Conservation (phyloP, 2,797 vertebrate genomes). For the Prionace glauca region DNA sequence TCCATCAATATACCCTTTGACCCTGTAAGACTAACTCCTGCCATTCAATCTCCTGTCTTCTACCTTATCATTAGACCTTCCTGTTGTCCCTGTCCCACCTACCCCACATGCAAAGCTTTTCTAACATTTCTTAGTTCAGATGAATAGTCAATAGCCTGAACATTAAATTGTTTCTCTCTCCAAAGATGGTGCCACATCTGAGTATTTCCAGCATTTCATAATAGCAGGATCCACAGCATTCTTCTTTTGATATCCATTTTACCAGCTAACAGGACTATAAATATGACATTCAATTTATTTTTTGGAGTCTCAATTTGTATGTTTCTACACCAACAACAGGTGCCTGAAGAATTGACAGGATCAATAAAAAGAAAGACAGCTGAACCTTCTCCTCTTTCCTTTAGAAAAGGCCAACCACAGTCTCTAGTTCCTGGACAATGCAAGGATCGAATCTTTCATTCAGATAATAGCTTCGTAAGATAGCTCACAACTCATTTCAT, state of each 20-base stretch:
- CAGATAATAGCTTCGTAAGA: not conserved
- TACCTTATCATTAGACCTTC: no score
- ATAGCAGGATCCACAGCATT: not conserved
- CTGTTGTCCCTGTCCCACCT: no score
- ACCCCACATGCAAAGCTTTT: no score
- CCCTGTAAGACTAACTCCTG: no score
- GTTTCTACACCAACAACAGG: not conserved
- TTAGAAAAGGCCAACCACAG: not conserved
- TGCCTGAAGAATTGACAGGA: not conserved
- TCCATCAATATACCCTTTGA: no score
- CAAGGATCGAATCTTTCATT: not conserved
- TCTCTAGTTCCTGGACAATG: not conserved
- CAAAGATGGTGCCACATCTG: not conserved
- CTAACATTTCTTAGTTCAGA: no score
- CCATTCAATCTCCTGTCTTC: no score
- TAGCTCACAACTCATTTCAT: not conserved
- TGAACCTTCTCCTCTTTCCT: not conserved
- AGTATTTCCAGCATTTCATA: not conserved
- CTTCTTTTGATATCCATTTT: not conserved
- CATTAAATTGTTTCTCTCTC: not conserved
- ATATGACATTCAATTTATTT: not conserved
- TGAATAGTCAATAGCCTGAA: not conserved
- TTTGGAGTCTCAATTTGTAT: not conserved
- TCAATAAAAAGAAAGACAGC: not conserved
- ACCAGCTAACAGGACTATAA: not conserved